Conservation (phyloP, 23 tunicate genomes). For the Halocynthia aurantium region DNA sequence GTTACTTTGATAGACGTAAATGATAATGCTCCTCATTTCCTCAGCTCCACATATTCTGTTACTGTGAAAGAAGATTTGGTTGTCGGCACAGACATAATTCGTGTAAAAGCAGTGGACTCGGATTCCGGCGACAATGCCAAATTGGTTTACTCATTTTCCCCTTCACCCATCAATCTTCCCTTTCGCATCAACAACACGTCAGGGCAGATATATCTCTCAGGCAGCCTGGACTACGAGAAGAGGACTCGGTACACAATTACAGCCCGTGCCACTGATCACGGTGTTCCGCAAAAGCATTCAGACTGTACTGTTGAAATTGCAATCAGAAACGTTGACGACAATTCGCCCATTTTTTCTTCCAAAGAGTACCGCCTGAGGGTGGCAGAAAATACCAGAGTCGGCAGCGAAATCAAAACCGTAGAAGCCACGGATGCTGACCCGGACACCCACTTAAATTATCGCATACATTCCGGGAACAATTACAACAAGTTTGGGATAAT, state of each 20-base stretch:
- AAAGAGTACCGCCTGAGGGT: constrained; percentile 24
- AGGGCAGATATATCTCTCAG: constrained; percentile 38
- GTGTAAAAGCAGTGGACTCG: constrained; percentile 52
- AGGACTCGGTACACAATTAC: constrained; percentile 35
- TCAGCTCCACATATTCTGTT: constrained; percentile 19
- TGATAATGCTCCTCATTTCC: constrained; percentile 67
- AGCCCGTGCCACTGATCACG: constrained; percentile 67
- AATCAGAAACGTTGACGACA: constrained; percentile 71
- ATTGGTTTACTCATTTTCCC: constrained; percentile 45
- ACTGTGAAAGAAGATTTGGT: constrained; percentile 33
- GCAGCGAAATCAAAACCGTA: constrained; percentile 24
- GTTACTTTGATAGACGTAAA: constrained; percentile 53
- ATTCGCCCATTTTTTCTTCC: constrained; percentile 55
- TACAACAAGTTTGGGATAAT: constrained; percentile 43
- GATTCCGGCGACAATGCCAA: constrained; percentile 41
- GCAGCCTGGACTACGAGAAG: constrained; percentile 58
- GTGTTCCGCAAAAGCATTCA: constrained; percentile 11
- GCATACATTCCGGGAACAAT: constrained; percentile 38
- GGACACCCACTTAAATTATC: constrained; percentile 30
- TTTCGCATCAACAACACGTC: constrained; percentile 49
- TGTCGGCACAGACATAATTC: constrained; percentile 14
- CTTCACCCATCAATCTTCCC: background rate
- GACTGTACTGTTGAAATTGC: constrained; percentile 35
- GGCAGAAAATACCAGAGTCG: constrained; percentile 40
- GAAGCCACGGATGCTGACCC: constrained; percentile 59